Evolutionary conservation across 2,888 invertebrate genomes (phyloP).

Genomic region (Bibio marci): DNA sequence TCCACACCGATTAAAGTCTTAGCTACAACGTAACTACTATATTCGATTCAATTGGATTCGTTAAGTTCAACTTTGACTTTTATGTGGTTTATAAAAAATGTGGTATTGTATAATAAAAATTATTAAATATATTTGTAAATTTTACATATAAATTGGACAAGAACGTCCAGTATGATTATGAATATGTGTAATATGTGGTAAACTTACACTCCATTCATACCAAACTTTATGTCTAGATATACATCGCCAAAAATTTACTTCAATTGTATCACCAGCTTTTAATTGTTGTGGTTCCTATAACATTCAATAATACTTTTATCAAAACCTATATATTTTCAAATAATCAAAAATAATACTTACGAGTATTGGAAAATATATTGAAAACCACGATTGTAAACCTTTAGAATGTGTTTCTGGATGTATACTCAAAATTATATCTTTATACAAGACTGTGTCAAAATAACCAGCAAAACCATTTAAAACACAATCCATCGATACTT

Average conservation of each 20-base stretch:
- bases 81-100: too few species aligned
- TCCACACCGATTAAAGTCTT: too few species aligned
- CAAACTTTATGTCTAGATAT: conserved; percentile 68
- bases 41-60: too few species aligned
- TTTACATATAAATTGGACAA: conserved; percentile 15
- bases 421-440: conserved; percentile 73
- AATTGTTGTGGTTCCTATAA: conserved; percentile 29
- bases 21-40: too few species aligned
- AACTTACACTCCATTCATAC: conserved; percentile 75
- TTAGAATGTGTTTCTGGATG: conserved; percentile 74
- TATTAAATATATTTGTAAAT: too few species aligned
- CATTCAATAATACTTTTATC: too few species aligned
- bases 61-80: too few species aligned
- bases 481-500: conserved; percentile 54
- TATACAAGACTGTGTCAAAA: conserved; percentile 69
- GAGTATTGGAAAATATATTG: conserved; percentile 80
- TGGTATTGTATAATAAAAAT: too few species aligned
- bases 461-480: conserved; percentile 93
- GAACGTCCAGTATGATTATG: conserved; percentile 23
- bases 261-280: conserved; percentile 49
- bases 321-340: too few species aligned
- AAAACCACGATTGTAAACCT: conserved; percentile 97
- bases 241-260: conserved; percentile 76
- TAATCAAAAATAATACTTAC: conserved; percentile 29
- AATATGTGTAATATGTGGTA: conserved; percentile 17